Conservation (phyloP, 2,797 vertebrate genomes). For the Tolypeutes matacus region DNA sequence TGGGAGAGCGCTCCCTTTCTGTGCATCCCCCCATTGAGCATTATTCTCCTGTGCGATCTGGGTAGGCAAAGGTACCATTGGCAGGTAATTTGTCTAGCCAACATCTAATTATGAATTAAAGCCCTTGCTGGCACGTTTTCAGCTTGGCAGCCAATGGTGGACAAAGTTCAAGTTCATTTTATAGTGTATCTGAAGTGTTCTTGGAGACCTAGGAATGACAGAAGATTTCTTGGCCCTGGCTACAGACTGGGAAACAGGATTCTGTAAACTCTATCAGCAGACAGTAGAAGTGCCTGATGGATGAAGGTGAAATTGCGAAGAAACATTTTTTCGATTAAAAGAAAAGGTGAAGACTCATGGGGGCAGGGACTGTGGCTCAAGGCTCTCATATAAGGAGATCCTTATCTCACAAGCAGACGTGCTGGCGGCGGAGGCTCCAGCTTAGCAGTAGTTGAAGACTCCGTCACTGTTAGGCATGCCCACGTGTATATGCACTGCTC, state of each 20-base stretch:
- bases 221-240: slow-evolving; percentile 59
- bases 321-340: slow-evolving; percentile 55
- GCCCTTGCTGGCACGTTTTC: slow-evolving; percentile 59
- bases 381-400: slow-evolving; percentile 13
- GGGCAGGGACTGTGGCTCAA: slow-evolving; percentile 47
- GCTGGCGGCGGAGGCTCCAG: not conserved
- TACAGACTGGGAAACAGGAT: slow-evolving; percentile 41
- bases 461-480: not conserved
- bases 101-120: slow-evolving; percentile 73
- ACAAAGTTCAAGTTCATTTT: slow-evolving; percentile 54
- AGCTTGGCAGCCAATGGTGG: slow-evolving; percentile 4
- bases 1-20: slow-evolving; percentile 47
- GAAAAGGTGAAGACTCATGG: slow-evolving; percentile 29
- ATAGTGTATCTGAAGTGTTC: slow-evolving; percentile 54
- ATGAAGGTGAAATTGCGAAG: slow-evolving; percentile 63
- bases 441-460: not conserved
- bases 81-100: slow-evolving; percentile 70
- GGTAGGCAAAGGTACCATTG: slow-evolving; percentile 46
- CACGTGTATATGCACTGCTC: not conserved
- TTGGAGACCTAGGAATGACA: slow-evolving; percentile 24
- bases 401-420: slow-evolving; percentile 23
- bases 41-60: not conserved
- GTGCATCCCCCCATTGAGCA: not conserved
- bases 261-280: slow-evolving; percentile 64
- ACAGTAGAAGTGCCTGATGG: not conserved